Evolutionary conservation across 2,888 invertebrate species (phyloP), one percentile per base, ranked within the genome.

Genomic region (Pteria penguin): DNA sequence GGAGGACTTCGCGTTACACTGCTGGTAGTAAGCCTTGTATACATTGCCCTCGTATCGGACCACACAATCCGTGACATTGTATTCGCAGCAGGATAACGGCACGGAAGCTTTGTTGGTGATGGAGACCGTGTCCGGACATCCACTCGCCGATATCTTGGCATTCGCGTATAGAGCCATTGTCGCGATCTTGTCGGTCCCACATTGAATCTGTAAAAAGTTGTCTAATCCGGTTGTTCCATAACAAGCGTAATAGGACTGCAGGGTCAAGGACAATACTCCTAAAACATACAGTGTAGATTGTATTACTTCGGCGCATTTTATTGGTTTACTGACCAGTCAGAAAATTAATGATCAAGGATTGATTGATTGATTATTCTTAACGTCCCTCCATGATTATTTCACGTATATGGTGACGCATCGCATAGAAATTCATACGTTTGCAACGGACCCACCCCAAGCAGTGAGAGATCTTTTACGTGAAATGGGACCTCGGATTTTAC

Each of bases 21-120:
- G 61, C 5, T 31, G 31, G 36, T 72, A 76, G 26, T 68, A 76
- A 2, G 29, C 18, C 2, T 62, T 36, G 22, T 72, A 72, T 0
- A 55, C 62, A 32, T 62, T 54, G 4, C 65, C 65, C 0, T n/a
- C 18, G 18, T 76, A 76, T 18, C 33, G 33, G 1, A 45, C 31
- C 14, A 26, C 29, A 55, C 76, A 76, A 52, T 76, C 76, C 1
- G 2, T 45, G 22, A 58, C n/a, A 22, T 72, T 58, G 29, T 76
- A 72, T 2, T 67, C n/a, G 24, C 76, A 76, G 22, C 76, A 76
- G 4, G 45, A 11, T 4, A 27, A 11, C n/a, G 61, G 36, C 14
- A 26, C 45, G 4, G 57, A 22, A 2, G 24, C 58, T 8, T 0
- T 0, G 52, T 54, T 62, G 1, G 22, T 0, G 11, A 1, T 5